These are phyloP conservation scores for Mormyrus hasselquistii DNA, from an alignment of 2,797 vertebrate species.

Conservation along the genomic window DNA sequence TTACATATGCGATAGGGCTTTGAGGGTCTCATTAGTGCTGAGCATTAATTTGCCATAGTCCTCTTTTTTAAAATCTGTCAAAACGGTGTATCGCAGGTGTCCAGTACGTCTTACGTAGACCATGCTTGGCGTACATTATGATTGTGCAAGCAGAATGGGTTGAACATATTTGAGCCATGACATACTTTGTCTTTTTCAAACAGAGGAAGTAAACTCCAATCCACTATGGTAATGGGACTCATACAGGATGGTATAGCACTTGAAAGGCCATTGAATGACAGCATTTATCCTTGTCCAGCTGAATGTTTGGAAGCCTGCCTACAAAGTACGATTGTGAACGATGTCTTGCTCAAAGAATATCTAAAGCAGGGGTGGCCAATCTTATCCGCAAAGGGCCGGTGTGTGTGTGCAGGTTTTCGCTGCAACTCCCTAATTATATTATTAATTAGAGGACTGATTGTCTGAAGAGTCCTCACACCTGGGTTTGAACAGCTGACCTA, in stretches of 20 bases:
- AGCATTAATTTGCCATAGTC: conserved; percentile 12
- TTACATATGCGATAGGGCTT: conserved; percentile 18
- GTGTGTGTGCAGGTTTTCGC: too few relatives aligned
- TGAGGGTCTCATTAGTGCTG: conserved; percentile 17
- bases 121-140: neutral
- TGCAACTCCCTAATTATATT: too few relatives aligned
- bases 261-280: neutral
- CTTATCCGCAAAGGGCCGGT: too few relatives aligned
- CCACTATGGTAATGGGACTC: neutral
- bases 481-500: too few relatives aligned
- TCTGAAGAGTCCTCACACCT: too few relatives aligned
- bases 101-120: neutral
- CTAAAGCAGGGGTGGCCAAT: too few relatives aligned
- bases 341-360: neutral
- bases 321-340: neutral
- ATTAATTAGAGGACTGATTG: too few relatives aligned
- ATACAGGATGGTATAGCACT: neutral
- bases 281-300: neutral
- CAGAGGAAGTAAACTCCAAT: neutral
- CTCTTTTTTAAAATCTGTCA: neutral
- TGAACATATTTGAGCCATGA: neutral
- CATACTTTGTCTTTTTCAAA: neutral
- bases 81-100: neutral
- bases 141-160: neutral
- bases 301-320: neutral